These are phyloP conservation scores for Sprattus sprattus DNA, from an alignment of 2,113 vertebrate genomes.

Conservation along the genomic window DNA sequence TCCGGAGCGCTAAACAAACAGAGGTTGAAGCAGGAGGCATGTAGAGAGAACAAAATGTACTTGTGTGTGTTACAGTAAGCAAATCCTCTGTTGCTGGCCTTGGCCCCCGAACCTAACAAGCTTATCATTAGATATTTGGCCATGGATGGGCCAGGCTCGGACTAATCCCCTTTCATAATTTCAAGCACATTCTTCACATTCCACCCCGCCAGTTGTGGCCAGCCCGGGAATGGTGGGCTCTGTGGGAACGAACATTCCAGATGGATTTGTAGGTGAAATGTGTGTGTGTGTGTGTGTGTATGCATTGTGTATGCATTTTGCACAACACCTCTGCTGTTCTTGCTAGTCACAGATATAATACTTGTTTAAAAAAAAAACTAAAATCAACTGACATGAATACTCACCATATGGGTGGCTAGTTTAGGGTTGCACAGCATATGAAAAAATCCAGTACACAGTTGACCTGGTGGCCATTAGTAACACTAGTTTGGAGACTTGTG, in stretches of 20 bases:
- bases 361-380: neutral
- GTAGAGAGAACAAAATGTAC: slow-evolving; percentile 66
- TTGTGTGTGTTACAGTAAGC: slow-evolving; percentile 56
- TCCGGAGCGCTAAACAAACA: slow-evolving; percentile 41
- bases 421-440: neutral
- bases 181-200: slow-evolving; percentile 67
- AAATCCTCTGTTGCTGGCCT: slow-evolving; percentile 57
- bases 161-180: slow-evolving; percentile 70
- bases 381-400: neutral
- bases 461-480: neutral
- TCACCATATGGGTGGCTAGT: neutral
- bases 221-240: slow-evolving; percentile 21
- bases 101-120: slow-evolving; percentile 49
- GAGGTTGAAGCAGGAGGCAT: slow-evolving; percentile 33
- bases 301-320: slow-evolving; percentile 11
- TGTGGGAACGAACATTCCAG: neutral
- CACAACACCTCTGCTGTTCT: neutral
- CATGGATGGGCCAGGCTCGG: slow-evolving; percentile 49
- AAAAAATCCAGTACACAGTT: neutral
- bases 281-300: slow-evolving; percentile 8
- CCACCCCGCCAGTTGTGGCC: slow-evolving; percentile 54
- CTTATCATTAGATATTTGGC: slow-evolving; percentile 63
- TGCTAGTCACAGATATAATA: neutral
- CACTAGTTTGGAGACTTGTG: neutral
- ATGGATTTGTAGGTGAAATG: slow-evolving; percentile 13